Evolutionary conservation across 1,140 invertebrate genomes (phyloP), one percentile per base, ranked within the genome.

Genomic region (Hylaeus anthracinus): DNA sequence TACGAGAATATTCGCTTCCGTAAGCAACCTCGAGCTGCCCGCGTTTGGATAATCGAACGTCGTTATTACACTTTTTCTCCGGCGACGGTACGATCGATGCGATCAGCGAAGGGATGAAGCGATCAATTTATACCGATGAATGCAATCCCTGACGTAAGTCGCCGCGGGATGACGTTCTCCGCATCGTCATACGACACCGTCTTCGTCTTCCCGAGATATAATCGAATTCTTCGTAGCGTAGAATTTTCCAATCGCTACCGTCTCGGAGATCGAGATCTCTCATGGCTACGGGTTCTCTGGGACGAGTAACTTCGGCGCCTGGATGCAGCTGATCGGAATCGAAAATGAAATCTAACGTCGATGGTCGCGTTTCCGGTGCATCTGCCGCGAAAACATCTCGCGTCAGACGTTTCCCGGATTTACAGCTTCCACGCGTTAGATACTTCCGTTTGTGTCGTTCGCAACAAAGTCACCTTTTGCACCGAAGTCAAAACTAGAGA

Each of bases 61-160:
- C 15, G 26, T n/a, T 39, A 69, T 53, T 26, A 69, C 48, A 51
- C n/a, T 53, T 53, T 55, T 70, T 55, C 26, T 39, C 64, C 43
- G n/a, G 2, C n/a, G 6, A 37, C 3, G 56, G 10, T 61, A 37
- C 58, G 51, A 61, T 72, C 56, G 56, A 45, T 48, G n/a, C 71
- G n/a, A 1, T 61, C 45, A 48, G 14, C 45, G 10, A 8, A 43
- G 78, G 72, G 64, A 60, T 61, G 72, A 80, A 74, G 37, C n/a
- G 63, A 37, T n/a, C n/a, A 61, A 75, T 63, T 67, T 63, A 61
- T 75, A 75, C 45, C 71, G 79, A 80, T 80, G 79, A 80, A 75
- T 69, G 63, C 55, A 61, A 12, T 66, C 26, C 55, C 55, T 80
- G 78, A 75, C 78, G 78, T 61, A 80, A 80, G 61, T 66, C 26